Evolutionary conservation across 1,140 invertebrate species (phyloP).

Genomic region (Drosophila rhopaloa): DNA sequence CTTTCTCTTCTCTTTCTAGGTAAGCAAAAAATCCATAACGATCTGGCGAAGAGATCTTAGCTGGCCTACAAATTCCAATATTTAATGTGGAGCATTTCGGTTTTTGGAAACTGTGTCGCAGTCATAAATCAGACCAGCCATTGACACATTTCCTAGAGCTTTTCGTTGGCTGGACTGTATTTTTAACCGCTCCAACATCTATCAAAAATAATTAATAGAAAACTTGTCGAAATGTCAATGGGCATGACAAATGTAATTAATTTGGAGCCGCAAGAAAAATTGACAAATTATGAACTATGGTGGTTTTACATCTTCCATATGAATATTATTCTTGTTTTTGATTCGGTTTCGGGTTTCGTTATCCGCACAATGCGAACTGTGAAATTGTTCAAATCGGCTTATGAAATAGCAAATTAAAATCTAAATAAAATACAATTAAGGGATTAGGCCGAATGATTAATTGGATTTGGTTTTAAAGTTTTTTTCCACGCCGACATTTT

Average conservation of each 20-base stretch:
- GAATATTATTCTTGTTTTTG: constrained; percentile 33
- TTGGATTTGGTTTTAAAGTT: constrained; percentile 51
- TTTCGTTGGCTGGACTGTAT: constrained; percentile 19
- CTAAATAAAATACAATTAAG: constrained; percentile 79
- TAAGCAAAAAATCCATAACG: constrained; percentile 50
- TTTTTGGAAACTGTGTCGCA: constrained; percentile 64
- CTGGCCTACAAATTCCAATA: constrained; percentile 20
- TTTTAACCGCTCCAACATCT: constrained; percentile 56
- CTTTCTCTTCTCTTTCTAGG: constrained; percentile 57
- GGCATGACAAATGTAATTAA: constrained; percentile 80
- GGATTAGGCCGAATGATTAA: constrained; percentile 77
- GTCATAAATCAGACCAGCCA: constrained; percentile 68
- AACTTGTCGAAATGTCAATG: constrained; percentile 82
- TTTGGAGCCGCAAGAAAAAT: constrained; percentile 52
- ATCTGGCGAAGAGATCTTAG: constrained; percentile 14
- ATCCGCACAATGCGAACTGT: constrained; percentile 65
- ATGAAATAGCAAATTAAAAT: constrained; percentile 79
- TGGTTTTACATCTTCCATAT: constrained; percentile 39
- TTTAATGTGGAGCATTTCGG: constrained; percentile 66
- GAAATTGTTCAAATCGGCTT: constrained; percentile 79
- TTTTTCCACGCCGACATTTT: constrained; percentile 11
- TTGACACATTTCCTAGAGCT: constrained; percentile 58
- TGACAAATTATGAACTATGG: constrained; percentile 73
- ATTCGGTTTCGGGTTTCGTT: constrained; percentile 30
- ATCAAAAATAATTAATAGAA: constrained; percentile 83